phyloP scores from a whole-genome alignment of 2,797 vertebrate genomes.

The Prunella strophiata region DNA sequence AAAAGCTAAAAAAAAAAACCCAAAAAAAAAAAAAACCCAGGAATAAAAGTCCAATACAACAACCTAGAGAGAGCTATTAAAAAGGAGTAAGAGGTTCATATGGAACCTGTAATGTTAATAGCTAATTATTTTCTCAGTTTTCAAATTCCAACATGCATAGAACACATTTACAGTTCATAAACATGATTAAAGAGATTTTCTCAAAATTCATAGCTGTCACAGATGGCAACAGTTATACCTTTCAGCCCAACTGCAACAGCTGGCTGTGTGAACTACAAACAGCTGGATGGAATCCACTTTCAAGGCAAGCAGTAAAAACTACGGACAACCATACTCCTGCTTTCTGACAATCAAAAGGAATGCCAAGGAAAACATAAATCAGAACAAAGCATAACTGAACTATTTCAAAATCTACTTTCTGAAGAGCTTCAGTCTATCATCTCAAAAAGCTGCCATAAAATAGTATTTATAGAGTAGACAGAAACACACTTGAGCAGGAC shows the following conservation, averaged over 20 bases:
- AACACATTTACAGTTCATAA: constrained; percentile 36
- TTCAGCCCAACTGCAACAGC: constrained; percentile 46
- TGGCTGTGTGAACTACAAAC: constrained; percentile 54
- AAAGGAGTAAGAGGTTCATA: neutral
- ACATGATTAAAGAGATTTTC: constrained; percentile 56
- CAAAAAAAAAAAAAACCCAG: neutral
- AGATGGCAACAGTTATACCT: constrained; percentile 29
- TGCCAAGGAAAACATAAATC: neutral
- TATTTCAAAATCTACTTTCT: neutral
- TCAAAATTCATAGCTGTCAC: constrained; percentile 53
- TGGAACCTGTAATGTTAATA: constrained; percentile 24
- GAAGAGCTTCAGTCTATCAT: neutral
- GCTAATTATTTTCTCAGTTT: constrained; percentile 23
- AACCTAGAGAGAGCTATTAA: neutral
- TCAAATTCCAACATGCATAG: constrained; percentile 34
- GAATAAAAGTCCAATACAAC: neutral
- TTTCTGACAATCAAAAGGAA: neutral
- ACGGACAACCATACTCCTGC: neutral
- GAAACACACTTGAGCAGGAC: neutral
- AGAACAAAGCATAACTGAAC: neutral
- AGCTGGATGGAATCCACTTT: constrained; percentile 48
- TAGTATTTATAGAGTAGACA: neutral
- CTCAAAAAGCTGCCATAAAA: neutral
- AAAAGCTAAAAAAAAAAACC: neutral
- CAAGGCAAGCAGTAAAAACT: neutral